These are phyloP conservation scores for Manis javanica DNA, from an alignment of 2,797 vertebrate genomes.

Conservation along the genomic window DNA sequence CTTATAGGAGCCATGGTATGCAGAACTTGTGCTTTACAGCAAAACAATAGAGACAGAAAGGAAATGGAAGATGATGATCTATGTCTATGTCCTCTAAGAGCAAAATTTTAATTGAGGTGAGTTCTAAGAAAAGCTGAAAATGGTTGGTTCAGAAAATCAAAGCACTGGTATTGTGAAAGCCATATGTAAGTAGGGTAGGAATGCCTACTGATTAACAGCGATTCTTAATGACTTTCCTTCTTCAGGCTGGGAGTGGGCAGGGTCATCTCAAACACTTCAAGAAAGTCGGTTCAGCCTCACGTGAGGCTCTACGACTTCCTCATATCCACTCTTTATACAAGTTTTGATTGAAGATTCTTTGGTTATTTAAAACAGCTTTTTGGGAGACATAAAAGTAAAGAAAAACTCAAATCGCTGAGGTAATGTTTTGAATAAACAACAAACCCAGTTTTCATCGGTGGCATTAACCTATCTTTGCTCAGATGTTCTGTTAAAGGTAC, in stretches of 20 bases:
- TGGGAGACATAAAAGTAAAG: background rate
- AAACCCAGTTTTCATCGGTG: background rate
- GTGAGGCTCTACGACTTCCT: background rate
- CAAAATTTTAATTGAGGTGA: conserved; percentile 4
- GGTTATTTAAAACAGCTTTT: background rate
- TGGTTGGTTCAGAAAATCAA: background rate
- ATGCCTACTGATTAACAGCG: background rate
- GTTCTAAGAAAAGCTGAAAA: background rate
- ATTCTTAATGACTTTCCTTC: background rate
- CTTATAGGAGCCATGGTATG: background rate
- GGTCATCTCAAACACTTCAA: background rate
- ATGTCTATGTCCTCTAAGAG: background rate
- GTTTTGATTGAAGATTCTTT: background rate
- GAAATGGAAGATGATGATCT: background rate
- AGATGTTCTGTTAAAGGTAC: background rate
- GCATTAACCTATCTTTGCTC: background rate
- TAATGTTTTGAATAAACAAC: conserved; percentile 17
- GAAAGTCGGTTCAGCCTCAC: background rate
- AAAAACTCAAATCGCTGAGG: background rate
- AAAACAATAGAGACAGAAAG: background rate
- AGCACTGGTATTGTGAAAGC: background rate
- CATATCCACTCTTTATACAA: background rate
- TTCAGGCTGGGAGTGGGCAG: background rate
- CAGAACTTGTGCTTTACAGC: background rate
- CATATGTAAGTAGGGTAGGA: background rate